Conservation (phyloP, 2,888 invertebrate species). For the Muschampia plurimacula region DNA sequence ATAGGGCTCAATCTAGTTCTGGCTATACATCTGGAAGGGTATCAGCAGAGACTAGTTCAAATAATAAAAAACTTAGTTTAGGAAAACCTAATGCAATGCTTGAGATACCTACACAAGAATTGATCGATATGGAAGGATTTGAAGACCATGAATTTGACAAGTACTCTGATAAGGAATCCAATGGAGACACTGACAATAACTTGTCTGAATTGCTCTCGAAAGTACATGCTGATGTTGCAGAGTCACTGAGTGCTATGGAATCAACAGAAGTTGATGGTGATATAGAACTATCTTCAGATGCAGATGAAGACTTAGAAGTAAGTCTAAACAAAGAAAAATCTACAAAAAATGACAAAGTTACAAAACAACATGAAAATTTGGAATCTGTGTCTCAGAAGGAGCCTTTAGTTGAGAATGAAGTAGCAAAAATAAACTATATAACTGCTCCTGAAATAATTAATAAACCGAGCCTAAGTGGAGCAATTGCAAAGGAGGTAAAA, state of each 20-base stretch:
- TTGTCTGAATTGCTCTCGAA: slow-evolving; percentile 22
- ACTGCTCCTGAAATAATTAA: not conserved
- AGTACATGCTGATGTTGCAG: slow-evolving; percentile 13
- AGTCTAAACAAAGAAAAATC: not conserved
- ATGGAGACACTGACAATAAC: not conserved
- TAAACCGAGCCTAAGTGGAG: not conserved
- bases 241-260: slow-evolving; percentile 11
- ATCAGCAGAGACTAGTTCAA: not conserved
- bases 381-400: not conserved
- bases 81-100: slow-evolving; percentile 73
- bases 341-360: not conserved
- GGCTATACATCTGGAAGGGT: not conserved
- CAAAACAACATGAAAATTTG: not conserved
- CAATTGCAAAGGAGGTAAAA: slow-evolving; percentile 23
- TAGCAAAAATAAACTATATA: not conserved
- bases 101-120: slow-evolving; percentile 60
- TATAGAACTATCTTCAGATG: slow-evolving; percentile 45
- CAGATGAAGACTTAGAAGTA: slow-evolving; percentile 34
- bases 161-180: slow-evolving; percentile 17
- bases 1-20: not conserved
- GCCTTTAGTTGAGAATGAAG: not conserved
- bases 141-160: not conserved
- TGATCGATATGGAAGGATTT: not conserved
- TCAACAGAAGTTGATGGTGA: slow-evolving; percentile 10
- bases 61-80: slow-evolving; percentile 53